Percentiles rank a stretch among this genome's conserved stretches.
phyloP scores from a whole-genome alignment of 2,888 invertebrate genomes.

The Liposcelis brunnea region DNA sequence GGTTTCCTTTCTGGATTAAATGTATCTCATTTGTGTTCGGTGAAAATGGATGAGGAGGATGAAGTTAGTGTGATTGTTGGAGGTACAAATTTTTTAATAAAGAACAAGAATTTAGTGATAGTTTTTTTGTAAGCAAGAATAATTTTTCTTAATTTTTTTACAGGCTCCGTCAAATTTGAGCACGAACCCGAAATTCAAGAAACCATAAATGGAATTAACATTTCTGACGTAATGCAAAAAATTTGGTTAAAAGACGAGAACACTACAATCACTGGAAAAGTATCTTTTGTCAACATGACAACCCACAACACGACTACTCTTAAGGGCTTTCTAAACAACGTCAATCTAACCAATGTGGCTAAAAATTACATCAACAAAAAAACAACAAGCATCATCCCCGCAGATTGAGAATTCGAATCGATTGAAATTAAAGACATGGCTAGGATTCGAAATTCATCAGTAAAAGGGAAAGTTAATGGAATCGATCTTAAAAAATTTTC shows the following conservation, averaged over 20 bases:
- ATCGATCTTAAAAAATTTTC: slow-evolving; percentile 29
- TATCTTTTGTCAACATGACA: slow-evolving; percentile 26
- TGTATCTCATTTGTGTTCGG: background rate
- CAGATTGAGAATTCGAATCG: slow-evolving; percentile 27
- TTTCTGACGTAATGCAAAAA: slow-evolving; percentile 24
- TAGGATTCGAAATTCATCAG: slow-evolving; percentile 20
- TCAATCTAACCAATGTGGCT: slow-evolving; percentile 26
- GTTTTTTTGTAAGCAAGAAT: slow-evolving; percentile 18
- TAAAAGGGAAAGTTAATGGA: slow-evolving; percentile 23
- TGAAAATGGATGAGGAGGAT: background rate
- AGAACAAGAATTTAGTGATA: slow-evolving; percentile 21
- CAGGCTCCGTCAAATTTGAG: slow-evolving; percentile 29
- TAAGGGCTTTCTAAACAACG: too few species aligned
- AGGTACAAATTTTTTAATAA: slow-evolving; percentile 16
- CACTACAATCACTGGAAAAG: slow-evolving; percentile 19
- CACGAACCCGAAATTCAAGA: slow-evolving; percentile 25
- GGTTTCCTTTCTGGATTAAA: slow-evolving; percentile 21
- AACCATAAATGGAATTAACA: slow-evolving; percentile 25
- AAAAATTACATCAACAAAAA: slow-evolving; percentile 35
- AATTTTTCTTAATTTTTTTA: slow-evolving; percentile 19
- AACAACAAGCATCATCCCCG: slow-evolving; percentile 28
- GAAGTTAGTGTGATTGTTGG: background rate
- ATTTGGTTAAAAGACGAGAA: slow-evolving; percentile 33
- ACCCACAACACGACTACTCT: slow-evolving; percentile 14
- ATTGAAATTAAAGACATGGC: slow-evolving; percentile 25